These are phyloP conservation scores for Coelopa pilipes DNA, from an alignment of 2,888 invertebrate species.

Conservation along the genomic window DNA sequence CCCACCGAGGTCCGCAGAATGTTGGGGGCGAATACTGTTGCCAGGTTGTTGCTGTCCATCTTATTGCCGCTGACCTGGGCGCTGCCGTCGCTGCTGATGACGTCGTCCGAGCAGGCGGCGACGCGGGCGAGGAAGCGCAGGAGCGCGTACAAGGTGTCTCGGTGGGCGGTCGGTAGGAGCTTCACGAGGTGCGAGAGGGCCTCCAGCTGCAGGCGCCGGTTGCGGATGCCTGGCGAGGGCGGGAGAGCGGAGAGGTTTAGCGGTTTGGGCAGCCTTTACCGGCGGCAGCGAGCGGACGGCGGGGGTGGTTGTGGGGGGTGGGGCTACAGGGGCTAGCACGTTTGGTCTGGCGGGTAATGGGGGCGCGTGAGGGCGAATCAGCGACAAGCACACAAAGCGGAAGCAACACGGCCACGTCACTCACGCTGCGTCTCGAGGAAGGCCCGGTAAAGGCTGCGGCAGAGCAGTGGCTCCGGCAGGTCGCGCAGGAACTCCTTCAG, in stretches of 20 bases:
- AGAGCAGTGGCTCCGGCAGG: conserved; percentile 90
- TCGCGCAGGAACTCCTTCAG: conserved; percentile 94
- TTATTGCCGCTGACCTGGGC: conserved; percentile 76
- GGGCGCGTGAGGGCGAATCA: not conserved
- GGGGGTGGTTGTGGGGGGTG: too few relatives aligned
- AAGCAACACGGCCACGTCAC: conserved; percentile 50
- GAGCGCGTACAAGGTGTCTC: conserved; percentile 84
- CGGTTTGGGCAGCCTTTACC: too few relatives aligned
- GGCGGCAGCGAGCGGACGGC: too few relatives aligned
- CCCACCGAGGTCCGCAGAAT: conserved; percentile 79
- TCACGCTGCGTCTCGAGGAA: conserved; percentile 93
- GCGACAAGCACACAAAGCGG: not conserved
- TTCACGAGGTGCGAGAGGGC: conserved; percentile 86
- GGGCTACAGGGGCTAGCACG: too few relatives aligned
- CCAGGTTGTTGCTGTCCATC: conserved; percentile 93
- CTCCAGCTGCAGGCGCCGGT: conserved; percentile 83
- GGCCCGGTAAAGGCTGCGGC: conserved; percentile 87
- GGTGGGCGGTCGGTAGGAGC: conserved; percentile 85
- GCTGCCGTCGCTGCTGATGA: conserved; percentile 51
- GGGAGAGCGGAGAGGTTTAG: not conserved
- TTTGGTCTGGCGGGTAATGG: too few relatives aligned
- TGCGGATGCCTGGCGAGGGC: conserved; percentile 76
- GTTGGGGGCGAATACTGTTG: conserved; percentile 94
- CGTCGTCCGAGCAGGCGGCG: conserved; percentile 59
- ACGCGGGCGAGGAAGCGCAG: conserved; percentile 81